These are phyloP conservation scores for Scaptomyza caliginosa DNA, from an alignment of 2,888 invertebrate species.

Conservation along the genomic window DNA sequence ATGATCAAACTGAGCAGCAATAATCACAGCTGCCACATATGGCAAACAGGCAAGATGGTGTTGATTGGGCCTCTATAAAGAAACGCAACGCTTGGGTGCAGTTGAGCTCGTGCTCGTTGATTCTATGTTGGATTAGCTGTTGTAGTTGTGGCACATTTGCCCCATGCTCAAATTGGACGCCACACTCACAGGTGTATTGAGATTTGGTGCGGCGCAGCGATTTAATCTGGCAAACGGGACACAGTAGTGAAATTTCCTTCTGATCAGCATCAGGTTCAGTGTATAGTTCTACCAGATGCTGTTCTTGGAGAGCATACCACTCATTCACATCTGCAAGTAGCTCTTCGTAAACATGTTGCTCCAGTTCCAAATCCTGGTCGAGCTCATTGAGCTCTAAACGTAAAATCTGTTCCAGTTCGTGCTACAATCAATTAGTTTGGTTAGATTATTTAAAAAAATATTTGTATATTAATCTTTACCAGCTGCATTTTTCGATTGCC, in stretches of 20 bases:
- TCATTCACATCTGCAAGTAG: slow-evolving; percentile 77
- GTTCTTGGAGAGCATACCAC: slow-evolving; percentile 78
- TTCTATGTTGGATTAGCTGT: slow-evolving; percentile 43
- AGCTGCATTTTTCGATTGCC: slow-evolving; percentile 50
- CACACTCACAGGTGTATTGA: slow-evolving; percentile 84
- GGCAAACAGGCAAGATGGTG: slow-evolving; percentile 54
- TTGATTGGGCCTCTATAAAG: slow-evolving; percentile 67
- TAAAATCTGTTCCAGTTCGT: slow-evolving; percentile 66
- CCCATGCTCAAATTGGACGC: slow-evolving; percentile 59
- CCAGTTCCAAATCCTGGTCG: slow-evolving; percentile 77
- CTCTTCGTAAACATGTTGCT: slow-evolving; percentile 80
- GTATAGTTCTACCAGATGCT: slow-evolving; percentile 74
- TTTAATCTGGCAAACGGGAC: slow-evolving; percentile 85
- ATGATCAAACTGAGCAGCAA: slow-evolving; percentile 68
- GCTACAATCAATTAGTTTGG: slow-evolving; percentile 23
- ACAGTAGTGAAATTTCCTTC: slow-evolving; percentile 80
- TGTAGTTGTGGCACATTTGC: slow-evolving; percentile 52
- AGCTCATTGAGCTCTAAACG: slow-evolving; percentile 79
- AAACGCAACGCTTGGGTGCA: slow-evolving; percentile 72
- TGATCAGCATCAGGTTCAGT: slow-evolving; percentile 83
- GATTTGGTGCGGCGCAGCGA: slow-evolving; percentile 27
- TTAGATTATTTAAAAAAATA: not conserved
- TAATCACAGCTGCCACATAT: slow-evolving; percentile 81
- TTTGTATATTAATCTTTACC: slow-evolving; percentile 11
- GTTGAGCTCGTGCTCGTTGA: slow-evolving; percentile 66